Base-by-base conservation (phyloP, 92 coral and sea anemone species). In the Palythoa grandis region DNA sequence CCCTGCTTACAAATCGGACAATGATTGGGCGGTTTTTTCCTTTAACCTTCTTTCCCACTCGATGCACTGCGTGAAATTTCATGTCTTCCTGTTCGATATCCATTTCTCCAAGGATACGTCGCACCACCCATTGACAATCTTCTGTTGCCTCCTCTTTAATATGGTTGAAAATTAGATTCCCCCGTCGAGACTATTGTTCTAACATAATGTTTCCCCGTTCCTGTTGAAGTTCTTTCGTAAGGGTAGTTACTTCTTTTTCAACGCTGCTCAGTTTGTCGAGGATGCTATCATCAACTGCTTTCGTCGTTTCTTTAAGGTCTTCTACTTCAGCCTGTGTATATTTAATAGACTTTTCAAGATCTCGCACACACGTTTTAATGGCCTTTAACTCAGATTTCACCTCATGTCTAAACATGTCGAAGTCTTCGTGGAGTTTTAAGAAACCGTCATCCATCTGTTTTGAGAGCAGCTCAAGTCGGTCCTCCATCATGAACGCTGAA, bases 21-120 rank as follows among this genome's bases (percentile, higher is more conserved):
- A 85, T 61, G 24, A 85, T 85, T 85, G 82, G 88, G 60, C 88
- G 73, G 80, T n/a, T n/a, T n/a, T n/a, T n/a, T n/a, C n/a, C n/a
- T n/a, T n/a, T n/a, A n/a, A n/a, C n/a, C n/a, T n/a, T 85, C 71
- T 67, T 74, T 22, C 88, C 88, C 40, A 85, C 80, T 57, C 82
- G 68, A 54, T 74, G 88, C 11, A 85, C 88, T 17, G 74, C 73
- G 52, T 84, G 87, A n/a, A n/a, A n/a, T n/a, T n/a, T n/a, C n/a
- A n/a, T n/a, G n/a, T n/a, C n/a, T n/a, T n/a, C n/a, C n/a, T 52
- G 56, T 52, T 52, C 56, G 56, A 52, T 52, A 11, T 52, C 56
- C 56, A 52, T 52, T 52, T 11, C 56, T 5, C 11, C 56, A 5
- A 52, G 54, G 63, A 72, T 84, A 50, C 73, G 67, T 52, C 56